Base-by-base conservation (phyloP, 2,888 invertebrate species). In the Geophilus truncorum region DNA sequence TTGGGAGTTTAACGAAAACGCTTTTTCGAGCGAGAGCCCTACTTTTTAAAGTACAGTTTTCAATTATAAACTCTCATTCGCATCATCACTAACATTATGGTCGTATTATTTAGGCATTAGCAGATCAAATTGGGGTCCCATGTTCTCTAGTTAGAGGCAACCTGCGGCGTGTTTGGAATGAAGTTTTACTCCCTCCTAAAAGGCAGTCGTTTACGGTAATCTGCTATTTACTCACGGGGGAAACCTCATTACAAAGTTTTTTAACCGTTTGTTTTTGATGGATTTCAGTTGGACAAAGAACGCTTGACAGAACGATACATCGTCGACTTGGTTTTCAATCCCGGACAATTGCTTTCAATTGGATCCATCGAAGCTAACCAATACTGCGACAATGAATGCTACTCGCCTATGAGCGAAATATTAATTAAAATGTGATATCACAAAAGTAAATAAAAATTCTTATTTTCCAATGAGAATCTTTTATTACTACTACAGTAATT, bases 21-120 rank as follows among this genome's bases (percentile, higher is more conserved):
- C 70, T 80, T 15, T 80, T 70, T 30, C 12, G 80, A 36, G 32
- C 80, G 15, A 25, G 80, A 70, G 70, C 80, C 3, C 36, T 80
- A 3, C 34, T 80, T 12, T 80, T 80, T 18, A 80, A 80, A 36
- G 80, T 80, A n/a, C n/a, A n/a, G n/a, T n/a, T n/a, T n/a, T n/a
- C n/a, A n/a, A n/a, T n/a, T n/a, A n/a, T n/a, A n/a, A n/a, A n/a
- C n/a, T n/a, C n/a, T n/a, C n/a, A n/a, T n/a, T n/a, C n/a, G n/a
- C n/a, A n/a, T 18, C 30, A n/a, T 15, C 1, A 75, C n/a, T 21
- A 0, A 32, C 15, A 12, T 9, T 0, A 2, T 9, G 25, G 7
- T 75, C 25, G 1, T 75, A 3, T 23, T 25, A 2, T 75, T 23
- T 32, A 79, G 79, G 79, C 79, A 28, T 28, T 79, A 23, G 21